These are phyloP conservation scores for Drosophila putrida DNA, from an alignment of 2,888 invertebrate species.

Conservation along the genomic window DNA sequence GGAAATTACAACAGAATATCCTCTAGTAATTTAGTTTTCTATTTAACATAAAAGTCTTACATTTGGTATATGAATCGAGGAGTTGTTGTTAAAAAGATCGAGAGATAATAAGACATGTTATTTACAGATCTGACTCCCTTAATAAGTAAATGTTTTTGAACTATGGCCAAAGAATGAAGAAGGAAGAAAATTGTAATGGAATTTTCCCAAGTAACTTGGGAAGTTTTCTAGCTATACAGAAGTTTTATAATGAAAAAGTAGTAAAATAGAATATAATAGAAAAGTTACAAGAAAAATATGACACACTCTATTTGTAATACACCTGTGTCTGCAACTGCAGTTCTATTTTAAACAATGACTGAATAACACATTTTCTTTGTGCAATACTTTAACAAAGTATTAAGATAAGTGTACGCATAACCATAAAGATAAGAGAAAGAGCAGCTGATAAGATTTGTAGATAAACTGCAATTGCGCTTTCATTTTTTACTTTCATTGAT, in stretches of 20 bases:
- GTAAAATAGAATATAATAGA: not conserved
- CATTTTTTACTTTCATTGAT: conserved; percentile 36
- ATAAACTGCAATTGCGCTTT: conserved; percentile 2
- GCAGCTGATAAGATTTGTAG: conserved; percentile 15
- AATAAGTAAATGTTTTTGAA: too few relatives aligned
- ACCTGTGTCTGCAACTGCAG: conserved; percentile 1
- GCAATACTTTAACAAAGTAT: not conserved
- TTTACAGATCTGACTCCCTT: too few relatives aligned
- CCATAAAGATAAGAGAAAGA: not conserved
- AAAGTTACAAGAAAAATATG: not conserved
- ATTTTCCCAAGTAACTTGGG: not conserved
- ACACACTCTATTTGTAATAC: not conserved
- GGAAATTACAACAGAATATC: too few relatives aligned
- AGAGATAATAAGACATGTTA: too few relatives aligned
- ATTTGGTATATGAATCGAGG: too few relatives aligned
- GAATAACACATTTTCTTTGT: not conserved
- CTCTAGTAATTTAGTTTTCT: not conserved
- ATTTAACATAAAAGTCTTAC: too few relatives aligned
- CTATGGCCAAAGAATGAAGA: not conserved
- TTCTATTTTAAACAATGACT: conserved; percentile 11
- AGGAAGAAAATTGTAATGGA: not conserved
- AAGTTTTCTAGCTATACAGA: not conserved
- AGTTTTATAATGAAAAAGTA: not conserved
- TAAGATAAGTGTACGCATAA: conserved; percentile 4
- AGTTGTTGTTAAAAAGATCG: too few relatives aligned